Base-by-base conservation (phyloP, 2,888 invertebrate species). In the Chalcosyrphus nemorum region DNA sequence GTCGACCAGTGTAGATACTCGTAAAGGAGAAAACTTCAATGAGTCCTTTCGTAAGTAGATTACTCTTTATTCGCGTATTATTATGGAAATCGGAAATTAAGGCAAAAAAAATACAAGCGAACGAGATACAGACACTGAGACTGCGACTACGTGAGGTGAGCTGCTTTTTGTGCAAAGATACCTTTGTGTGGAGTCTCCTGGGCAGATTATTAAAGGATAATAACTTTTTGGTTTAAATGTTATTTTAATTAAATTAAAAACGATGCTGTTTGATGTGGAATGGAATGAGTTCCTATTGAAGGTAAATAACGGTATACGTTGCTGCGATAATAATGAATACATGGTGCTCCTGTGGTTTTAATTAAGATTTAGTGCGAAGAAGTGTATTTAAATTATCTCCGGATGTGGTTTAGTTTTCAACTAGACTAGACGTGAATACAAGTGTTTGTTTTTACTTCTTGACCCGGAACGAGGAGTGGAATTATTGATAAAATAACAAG, bases 51-150 rank as follows among this genome's bases (percentile, higher is more conserved):
- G 43, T 82, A 78, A 82, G 82, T 74, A 78, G 78, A 82, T 82
- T 78, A 82, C 66, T 72, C 72, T 66, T 82, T 74, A 82, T 78
- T 59, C 81, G 77, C 77, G 72, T 29, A 72, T 82, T 82, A 82
- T 77, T 77, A 82, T 82, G 78, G 72, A 78, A 78, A 82, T 82
- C 72, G 47, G 61, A 72, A 78, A 77, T 77, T 68, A 68, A 72
- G 47, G 66, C 38, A 61, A 21, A 61, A 38, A 72, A 50, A 61
- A 54, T 43, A 63, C 7, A 59, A 72, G 50, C 29, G 41, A 47
- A 4, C 21, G 57, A 24, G n/a, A n/a, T n/a, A n/a, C n/a, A n/a
- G n/a, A n/a, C n/a, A n/a, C n/a, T n/a, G n/a, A n/a, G 29, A 38
- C 52, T 59, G 13, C 32, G 50, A 24, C 43, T 38, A 24, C 21